Percentiles rank a stretch among this genome's conserved stretches.
Conservation (phyloP, 2,797 vertebrate species). For the Phalanger gymnotis region DNA sequence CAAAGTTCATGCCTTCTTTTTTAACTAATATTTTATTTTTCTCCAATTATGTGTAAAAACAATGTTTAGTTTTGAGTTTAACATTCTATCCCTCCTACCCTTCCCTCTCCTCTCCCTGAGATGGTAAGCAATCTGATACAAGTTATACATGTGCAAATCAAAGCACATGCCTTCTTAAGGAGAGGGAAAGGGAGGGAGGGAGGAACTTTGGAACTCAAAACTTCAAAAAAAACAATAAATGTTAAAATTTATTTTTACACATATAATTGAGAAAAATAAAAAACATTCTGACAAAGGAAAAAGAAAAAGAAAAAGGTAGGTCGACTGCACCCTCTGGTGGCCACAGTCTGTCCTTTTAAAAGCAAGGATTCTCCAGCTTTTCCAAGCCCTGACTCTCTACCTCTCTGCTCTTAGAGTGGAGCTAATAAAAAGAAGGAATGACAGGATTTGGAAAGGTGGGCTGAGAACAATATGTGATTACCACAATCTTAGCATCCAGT, state of each 20-base stretch:
- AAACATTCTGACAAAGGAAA: background rate
- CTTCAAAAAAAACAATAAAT: background rate
- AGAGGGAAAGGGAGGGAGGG: background rate
- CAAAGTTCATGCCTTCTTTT: too few relatives aligned
- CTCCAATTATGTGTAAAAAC: background rate
- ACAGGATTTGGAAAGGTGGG: background rate
- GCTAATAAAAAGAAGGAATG: background rate
- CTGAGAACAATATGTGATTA: background rate
- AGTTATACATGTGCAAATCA: background rate
- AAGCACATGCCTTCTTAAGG: background rate
- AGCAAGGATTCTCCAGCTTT: background rate
- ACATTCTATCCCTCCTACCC: background rate
- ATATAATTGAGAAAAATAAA: background rate
- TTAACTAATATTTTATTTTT: background rate
- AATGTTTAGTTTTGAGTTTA: background rate
- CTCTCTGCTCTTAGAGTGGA: background rate
- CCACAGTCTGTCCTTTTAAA: background rate
- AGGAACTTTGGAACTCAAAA: background rate
- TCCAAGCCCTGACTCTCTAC: background rate
- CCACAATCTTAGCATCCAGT: background rate
- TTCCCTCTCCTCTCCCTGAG: background rate
- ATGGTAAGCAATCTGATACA: background rate
- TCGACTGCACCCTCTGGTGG: conserved; percentile 61
- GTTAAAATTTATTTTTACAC: background rate
- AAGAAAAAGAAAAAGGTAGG: background rate